Base-by-base conservation (phyloP, 2,888 invertebrate genomes). In the Lasiommata megera region DNA sequence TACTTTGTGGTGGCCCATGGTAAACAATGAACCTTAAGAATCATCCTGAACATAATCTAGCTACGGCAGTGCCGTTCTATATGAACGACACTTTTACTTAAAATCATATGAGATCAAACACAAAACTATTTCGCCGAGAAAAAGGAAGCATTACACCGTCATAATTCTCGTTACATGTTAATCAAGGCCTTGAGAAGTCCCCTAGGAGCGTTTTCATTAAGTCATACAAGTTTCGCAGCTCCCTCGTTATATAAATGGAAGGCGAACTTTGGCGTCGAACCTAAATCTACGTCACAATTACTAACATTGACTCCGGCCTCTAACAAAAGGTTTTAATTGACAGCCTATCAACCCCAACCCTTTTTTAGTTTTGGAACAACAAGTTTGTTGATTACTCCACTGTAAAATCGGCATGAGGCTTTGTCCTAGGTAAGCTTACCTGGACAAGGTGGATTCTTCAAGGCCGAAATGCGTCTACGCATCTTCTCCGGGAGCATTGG, bases 161-260 rank as follows among this genome's bases (percentile, higher is more conserved):
- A 46, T 46, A 16, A 46, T 31, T 46, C 46, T 31, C 16, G 31
- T 46, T 46, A 46, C 46, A 46, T 46, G 31, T 46, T 46, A 46
- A 46, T 46, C 46, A 46, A 31, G 31, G 16, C 44, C 46, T 31
- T 16, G 29, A 31, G 31, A 6, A 31, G 46, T 46, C 46, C 31
- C 46, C 29, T 29, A 31, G 46, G 46, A 31, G 11, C 31, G 46
- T 46, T 46, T 46, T 46, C 46, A 46, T 46, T 46, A 46, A 46
- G 46, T 46, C 46, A 46, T 46, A 46, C 46, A 46, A 46, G 46
- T 31, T 46, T 46, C 43, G 23, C 31, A 46, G 46, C 31, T 46
- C 46, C 44, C 46, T 46, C 46, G 46, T 44, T 44, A 28, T 29
- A 44, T 28, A 44, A 44, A 44, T 46, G 46, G 46, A 46, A 31